Evolutionary conservation across 2,888 invertebrate species (phyloP).

Genomic region (Choreutis nemorana): DNA sequence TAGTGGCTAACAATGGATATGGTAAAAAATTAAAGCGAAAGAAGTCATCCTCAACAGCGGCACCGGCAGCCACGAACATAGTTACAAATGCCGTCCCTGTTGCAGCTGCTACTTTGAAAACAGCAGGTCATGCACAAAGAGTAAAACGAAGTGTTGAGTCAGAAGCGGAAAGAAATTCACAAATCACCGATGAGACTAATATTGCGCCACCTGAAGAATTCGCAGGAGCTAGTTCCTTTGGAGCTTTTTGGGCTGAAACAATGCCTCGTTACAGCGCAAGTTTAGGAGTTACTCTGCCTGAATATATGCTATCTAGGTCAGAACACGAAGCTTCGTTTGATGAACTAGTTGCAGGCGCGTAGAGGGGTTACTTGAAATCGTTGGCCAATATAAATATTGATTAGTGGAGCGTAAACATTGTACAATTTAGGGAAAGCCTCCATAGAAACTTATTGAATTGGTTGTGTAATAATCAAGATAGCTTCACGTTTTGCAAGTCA

Average conservation of each 20-base stretch:
- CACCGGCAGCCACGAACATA: constrained; percentile 28
- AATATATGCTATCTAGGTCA: constrained; percentile 73
- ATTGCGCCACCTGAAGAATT: constrained; percentile 59
- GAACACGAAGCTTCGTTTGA: constrained; percentile 75
- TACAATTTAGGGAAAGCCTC: constrained; percentile 40
- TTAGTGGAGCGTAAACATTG: constrained; percentile 57
- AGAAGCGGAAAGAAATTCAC: constrained; percentile 31
- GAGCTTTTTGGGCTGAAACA: constrained; percentile 73
- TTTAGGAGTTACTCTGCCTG: constrained; percentile 70
- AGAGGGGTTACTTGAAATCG: constrained; percentile 28
- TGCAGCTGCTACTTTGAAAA: constrained; percentile 11
- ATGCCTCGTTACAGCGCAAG: constrained; percentile 69
- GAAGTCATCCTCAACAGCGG: constrained; percentile 30
- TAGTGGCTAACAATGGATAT: constrained; percentile 31
- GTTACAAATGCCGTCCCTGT: constrained; percentile 20
- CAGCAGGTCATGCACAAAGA: constrained; percentile 18
- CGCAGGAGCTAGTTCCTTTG: constrained; percentile 62
- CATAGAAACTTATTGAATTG: constrained; percentile 36
- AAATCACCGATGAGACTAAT: constrained; percentile 39
- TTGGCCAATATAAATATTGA: constrained; percentile 39
- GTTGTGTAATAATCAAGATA: constrained; percentile 49
- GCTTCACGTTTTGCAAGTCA: constrained; percentile 16
- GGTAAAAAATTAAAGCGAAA: constrained; percentile 51
- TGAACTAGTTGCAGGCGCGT: constrained; percentile 55
- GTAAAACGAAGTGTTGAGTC: constrained; percentile 41